phyloP scores from a whole-genome alignment of 2,888 invertebrate species.

The Athripsodes cinereus region DNA sequence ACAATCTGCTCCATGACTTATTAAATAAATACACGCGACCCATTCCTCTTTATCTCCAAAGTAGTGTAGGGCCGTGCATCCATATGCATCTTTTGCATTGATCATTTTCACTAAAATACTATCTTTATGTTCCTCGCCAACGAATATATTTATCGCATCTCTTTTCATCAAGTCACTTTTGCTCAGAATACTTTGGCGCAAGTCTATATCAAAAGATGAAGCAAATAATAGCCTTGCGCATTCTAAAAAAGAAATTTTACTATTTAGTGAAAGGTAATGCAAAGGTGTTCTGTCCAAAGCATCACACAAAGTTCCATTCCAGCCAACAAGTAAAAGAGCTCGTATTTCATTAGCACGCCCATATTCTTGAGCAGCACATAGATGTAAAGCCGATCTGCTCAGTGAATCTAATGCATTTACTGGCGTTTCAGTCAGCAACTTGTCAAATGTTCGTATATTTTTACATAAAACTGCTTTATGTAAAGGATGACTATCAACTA shows the following conservation, averaged over 20 bases:
- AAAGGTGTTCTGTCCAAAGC: neutral
- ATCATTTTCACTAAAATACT: neutral
- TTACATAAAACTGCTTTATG: neutral
- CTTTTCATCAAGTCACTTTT: neutral
- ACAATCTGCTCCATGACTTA: neutral
- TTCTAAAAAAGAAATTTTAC: too few relatives aligned
- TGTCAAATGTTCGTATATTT: neutral
- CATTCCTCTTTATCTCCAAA: neutral
- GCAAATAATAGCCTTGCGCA: neutral
- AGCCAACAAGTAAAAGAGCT: neutral
- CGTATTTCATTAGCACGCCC: neutral
- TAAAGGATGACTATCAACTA: neutral
- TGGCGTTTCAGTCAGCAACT: neutral
- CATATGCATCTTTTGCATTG: neutral
- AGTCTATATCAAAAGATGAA: neutral
- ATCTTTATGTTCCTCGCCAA: neutral
- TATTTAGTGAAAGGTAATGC: too few relatives aligned
- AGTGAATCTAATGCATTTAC: neutral
- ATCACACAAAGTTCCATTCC: neutral
- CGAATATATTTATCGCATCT: neutral
- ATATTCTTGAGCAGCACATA: neutral
- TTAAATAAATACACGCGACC: neutral
- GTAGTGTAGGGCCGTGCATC: neutral
- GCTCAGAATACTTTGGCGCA: neutral
- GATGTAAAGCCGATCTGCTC: neutral